A percentile compares a stretch with the other conserved stretches of the same genome.
These are phyloP conservation scores for Herminia tarsipennalis DNA, from an alignment of 2,888 invertebrate species.

Conservation along the genomic window DNA sequence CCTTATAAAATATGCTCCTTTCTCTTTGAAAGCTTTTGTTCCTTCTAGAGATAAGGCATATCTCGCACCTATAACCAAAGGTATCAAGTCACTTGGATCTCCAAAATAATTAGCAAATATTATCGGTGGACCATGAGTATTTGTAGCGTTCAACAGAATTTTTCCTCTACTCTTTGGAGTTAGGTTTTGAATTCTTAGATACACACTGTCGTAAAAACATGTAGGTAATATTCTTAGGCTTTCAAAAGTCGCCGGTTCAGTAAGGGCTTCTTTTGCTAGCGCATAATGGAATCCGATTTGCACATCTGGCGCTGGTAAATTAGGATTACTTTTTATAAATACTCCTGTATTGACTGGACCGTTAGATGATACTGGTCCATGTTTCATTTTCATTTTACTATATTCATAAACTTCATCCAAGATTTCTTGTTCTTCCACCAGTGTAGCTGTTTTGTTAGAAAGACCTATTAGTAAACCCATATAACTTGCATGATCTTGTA, in stretches of 20 bases:
- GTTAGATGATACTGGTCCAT: conserved; percentile 80
- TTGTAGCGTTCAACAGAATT: conserved; percentile 85
- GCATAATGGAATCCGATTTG: conserved; percentile 82
- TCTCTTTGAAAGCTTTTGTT: conserved; percentile 83
- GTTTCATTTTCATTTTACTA: conserved; percentile 54
- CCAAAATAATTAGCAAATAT: conserved; percentile 88
- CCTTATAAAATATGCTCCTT: conserved; percentile 83
- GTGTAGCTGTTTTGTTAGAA: conserved; percentile 76
- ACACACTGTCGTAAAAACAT: conserved; percentile 85
- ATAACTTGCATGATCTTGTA: conserved; percentile 71
- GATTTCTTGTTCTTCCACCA: conserved; percentile 63
- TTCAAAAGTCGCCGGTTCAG: conserved; percentile 68
- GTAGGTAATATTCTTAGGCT: conserved; percentile 74
- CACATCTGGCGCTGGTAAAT: conserved; percentile 85
- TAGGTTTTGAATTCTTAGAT: conserved; percentile 84
- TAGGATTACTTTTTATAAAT: conserved; percentile 75
- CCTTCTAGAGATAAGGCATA: conserved; percentile 84
- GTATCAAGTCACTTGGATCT: conserved; percentile 84
- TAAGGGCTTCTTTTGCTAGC: conserved; percentile 79
- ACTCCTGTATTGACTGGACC: conserved; percentile 84
- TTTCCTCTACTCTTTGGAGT: conserved; percentile 87
- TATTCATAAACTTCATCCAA: conserved; percentile 67
- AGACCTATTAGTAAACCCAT: conserved; percentile 78
- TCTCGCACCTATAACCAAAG: conserved; percentile 85
- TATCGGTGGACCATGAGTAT: conserved; percentile 89